phyloP scores from a whole-genome alignment of 2,888 invertebrate species.

The Hypomecis punctinalis region DNA sequence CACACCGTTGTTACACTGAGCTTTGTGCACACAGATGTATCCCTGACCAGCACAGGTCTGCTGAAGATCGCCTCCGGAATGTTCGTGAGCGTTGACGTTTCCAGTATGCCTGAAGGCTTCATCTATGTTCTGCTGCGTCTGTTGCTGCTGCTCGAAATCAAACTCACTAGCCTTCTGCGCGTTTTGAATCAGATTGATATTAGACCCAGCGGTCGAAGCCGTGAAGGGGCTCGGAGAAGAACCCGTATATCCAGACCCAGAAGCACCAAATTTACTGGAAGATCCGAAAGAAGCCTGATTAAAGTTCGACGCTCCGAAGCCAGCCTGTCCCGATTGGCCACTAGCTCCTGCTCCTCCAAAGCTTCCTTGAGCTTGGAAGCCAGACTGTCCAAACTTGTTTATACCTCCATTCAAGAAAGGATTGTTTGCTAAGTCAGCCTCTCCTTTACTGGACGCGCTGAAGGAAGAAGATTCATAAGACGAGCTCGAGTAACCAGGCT shows the following conservation, averaged over 20 bases:
- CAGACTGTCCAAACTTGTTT: constrained; percentile 35
- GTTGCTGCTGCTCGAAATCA: constrained; percentile 69
- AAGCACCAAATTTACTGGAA: constrained; percentile 53
- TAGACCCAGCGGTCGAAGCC: constrained; percentile 60
- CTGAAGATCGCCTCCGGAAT: constrained; percentile 69
- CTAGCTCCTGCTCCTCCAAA: constrained; percentile 17
- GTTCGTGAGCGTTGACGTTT: constrained; percentile 62
- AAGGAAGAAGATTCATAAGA: constrained; percentile 65
- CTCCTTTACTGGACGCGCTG: constrained; percentile 61
- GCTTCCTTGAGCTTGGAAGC: constrained; percentile 36
- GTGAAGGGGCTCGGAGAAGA: constrained; percentile 74
- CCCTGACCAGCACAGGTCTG: constrained; percentile 85
- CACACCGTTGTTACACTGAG: constrained; percentile 86
- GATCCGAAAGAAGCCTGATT: constrained; percentile 44
- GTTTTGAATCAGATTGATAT: constrained; percentile 71
- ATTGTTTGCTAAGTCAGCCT: constrained; percentile 65
- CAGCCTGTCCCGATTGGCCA: constrained; percentile 33
- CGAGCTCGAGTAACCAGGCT: constrained; percentile 52
- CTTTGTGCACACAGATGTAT: constrained; percentile 85
- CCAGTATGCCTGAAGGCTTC: constrained; percentile 69
- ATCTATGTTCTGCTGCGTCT: constrained; percentile 69
- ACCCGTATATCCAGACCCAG: constrained; percentile 63
- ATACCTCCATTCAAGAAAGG: constrained; percentile 62
- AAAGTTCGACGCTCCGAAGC: constrained; percentile 39
- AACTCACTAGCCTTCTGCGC: constrained; percentile 64